Evolutionary conservation across 2,797 vertebrate genomes (phyloP), one percentile per base, ranked within the genome.

Genomic region (Argya squamiceps): DNA sequence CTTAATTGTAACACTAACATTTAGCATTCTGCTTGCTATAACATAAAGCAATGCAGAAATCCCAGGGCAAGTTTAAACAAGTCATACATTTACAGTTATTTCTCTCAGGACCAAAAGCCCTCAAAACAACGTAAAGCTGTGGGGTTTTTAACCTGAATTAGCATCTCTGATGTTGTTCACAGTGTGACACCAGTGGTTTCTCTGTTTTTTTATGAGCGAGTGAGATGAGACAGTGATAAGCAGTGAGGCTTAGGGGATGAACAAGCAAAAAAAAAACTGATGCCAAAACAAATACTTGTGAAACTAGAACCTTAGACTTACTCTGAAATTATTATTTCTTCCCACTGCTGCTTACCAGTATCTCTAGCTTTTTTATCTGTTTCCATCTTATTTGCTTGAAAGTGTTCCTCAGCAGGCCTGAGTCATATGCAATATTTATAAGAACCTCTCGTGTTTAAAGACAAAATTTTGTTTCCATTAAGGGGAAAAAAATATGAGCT

Each of bases 341-440:
- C 30, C n/a, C 27, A 84, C 32, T 64, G 43, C 23, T 92, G 30
- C 44, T 92, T 95, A 80, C 49, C 59, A 86, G 37, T 58, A 26
- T 39, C n/a, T 82, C 34, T 41, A 73, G 44, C 1, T 88, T 92
- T 82, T 78, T 88, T 55, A 41, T 59, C 50, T 71, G 22, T 79
- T 80, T 86, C 65, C 41, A 3, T 58, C n/a, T 86, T 86, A 65
- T 84, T 90, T 97, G 29, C 20, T 90, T 92, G 47, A 90, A 96
- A 93, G 7, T 44, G 22, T 50, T 89, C 37, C 60, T 91, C 69
- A 83, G 78, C 41, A 89, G 64, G 78, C 68, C 49, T 59, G 23
- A 93, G 26, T 71, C 47, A 73, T 50, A 90, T 93, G 50, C 15
- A 88, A 76, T 90, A 92, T 68, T 88, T 89, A 84, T 91, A 62